Percentiles rank a stretch among this genome's conserved stretches.
phyloP scores from a whole-genome alignment of 2,113 vertebrate species.

The Agelaius phoeniceus region DNA sequence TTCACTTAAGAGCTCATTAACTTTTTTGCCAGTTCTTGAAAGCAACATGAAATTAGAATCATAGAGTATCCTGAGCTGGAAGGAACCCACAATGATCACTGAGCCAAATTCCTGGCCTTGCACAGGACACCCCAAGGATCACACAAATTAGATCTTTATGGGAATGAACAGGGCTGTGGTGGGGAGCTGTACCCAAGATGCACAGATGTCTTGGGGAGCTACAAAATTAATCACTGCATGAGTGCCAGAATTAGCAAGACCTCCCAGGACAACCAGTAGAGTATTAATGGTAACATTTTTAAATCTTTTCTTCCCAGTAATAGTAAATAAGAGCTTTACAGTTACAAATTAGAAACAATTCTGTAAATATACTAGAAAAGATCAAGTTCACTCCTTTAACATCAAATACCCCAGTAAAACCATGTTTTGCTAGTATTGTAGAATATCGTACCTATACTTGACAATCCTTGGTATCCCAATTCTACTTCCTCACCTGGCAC shows the following conservation, averaged over 20 bases:
- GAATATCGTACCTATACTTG: neutral
- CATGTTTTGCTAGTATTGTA: neutral
- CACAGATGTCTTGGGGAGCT: slow-evolving; percentile 41
- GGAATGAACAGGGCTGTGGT: slow-evolving; percentile 46
- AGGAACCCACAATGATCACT: neutral
- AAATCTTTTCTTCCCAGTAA: neutral
- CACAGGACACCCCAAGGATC: neutral
- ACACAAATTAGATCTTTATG: neutral
- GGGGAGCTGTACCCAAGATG: slow-evolving; percentile 66
- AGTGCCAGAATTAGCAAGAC: slow-evolving; percentile 41
- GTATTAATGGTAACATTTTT: slow-evolving; percentile 44
- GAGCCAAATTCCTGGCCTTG: neutral
- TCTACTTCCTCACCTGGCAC: neutral
- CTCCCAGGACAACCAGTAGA: slow-evolving; percentile 52
- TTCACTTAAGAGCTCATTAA: neutral
- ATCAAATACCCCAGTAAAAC: neutral
- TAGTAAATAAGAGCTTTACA: neutral
- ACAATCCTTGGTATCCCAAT: neutral
- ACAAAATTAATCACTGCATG: slow-evolving; percentile 70
- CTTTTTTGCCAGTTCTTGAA: neutral
- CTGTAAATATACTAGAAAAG: neutral
- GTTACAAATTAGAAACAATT: neutral
- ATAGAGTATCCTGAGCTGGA: neutral
- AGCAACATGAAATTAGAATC: neutral
- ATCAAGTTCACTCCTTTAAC: neutral